Base-by-base conservation (phyloP, 2,888 invertebrate genomes). In the Aplocera efformata region DNA sequence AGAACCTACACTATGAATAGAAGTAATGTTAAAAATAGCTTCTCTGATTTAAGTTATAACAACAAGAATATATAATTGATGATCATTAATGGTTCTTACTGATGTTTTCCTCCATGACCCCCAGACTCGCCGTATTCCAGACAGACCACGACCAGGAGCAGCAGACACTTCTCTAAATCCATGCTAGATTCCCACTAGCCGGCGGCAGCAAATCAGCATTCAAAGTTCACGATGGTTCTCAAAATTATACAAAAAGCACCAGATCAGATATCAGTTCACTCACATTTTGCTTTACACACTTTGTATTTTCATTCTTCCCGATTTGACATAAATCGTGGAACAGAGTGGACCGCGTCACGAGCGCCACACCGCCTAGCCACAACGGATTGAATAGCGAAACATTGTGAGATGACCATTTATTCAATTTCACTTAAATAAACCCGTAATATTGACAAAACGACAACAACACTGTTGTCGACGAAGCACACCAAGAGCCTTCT, bases 381-480 rank as follows among this genome's bases (percentile, higher is more conserved):
- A 58, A 67, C 56, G 64, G 74, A 79, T 86, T 84, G 88, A 84
- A 72, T 72, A 72, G 75, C 66, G 67, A 69, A 73, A 79, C 77
- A 77, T 76, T 60, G 70, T 68, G 79, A 79, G 78, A 78, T 82
- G 79, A 79, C 82, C 84, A 84, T 89, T 89, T 88, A 88, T 86
- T 82, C 75, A 83, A 85, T 88, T 88, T 85, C 88, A 78, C 84
- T 85, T 84, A 85, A 85, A 85, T 84, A 83, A 83, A 84, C 79
- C 77, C 67, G 83, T 79, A 79, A 82, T 84, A 74, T 82, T 70
- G 71, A 78, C 79, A 86, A 85, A 85, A 85, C 81, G 79, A 79
- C 71, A 65, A 80, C 72, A 66, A 69, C 51, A 57, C 59, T 46
- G 58, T 66, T 76, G 73, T 67, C 71, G 67, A 54, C 67, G 63